Evolutionary conservation across 1,140 invertebrate species (phyloP).

Genomic region (Neodiprion lecontei): DNA sequence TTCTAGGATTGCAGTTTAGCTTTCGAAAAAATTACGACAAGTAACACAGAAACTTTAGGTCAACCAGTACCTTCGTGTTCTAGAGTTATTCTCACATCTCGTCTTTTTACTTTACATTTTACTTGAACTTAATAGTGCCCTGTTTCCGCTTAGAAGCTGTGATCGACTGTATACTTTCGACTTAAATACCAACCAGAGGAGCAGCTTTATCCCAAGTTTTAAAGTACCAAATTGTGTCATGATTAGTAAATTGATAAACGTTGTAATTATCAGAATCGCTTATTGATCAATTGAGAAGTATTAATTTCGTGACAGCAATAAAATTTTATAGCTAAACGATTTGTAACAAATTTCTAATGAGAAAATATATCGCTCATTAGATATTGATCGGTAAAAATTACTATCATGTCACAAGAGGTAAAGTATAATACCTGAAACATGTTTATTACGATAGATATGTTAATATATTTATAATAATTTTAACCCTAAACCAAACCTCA

Average conservation of each 20-base stretch:
- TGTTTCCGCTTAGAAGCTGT: background rate
- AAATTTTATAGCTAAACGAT: background rate
- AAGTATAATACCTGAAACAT: background rate
- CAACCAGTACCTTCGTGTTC: too few species aligned
- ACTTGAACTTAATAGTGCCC: too few species aligned
- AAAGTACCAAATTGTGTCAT: background rate
- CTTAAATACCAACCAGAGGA: background rate
- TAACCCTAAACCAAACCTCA: background rate
- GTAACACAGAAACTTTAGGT: too few species aligned
- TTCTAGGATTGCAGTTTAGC: too few species aligned
- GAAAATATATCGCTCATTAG: too few species aligned
- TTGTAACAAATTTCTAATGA: background rate
- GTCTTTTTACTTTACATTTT: too few species aligned
- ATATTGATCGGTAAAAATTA: background rate
- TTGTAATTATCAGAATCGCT: too few species aligned
- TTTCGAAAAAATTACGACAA: too few species aligned
- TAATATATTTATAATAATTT: background rate
- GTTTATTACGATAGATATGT: background rate
- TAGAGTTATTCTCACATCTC: too few species aligned
- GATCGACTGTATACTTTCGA: background rate
- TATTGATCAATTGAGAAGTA: too few species aligned
- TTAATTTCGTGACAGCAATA: too few species aligned
- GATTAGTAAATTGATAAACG: background rate
- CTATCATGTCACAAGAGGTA: background rate
- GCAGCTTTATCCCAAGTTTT: background rate